These are phyloP conservation scores for Strix occidentalis DNA, from an alignment of 2,797 vertebrate genomes.

Conservation along the genomic window DNA sequence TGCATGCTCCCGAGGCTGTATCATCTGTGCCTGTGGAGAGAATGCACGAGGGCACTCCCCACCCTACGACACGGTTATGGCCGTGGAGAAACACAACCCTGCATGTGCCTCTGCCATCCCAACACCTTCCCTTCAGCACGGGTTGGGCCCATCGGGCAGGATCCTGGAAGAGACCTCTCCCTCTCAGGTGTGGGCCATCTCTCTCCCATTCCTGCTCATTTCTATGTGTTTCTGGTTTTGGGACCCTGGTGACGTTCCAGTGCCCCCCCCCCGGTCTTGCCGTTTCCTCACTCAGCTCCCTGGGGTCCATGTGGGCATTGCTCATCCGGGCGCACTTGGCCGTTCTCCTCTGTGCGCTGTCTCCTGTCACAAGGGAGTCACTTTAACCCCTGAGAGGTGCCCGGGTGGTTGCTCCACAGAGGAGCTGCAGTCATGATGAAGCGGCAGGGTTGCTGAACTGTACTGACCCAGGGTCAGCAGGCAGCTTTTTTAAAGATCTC, in stretches of 20 bases:
- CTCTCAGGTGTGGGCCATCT: neutral
- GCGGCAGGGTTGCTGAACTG: neutral
- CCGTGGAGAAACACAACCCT: neutral
- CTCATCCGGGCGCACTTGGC: neutral
- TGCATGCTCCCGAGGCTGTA: neutral
- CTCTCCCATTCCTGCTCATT: neutral
- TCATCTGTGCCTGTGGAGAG: neutral
- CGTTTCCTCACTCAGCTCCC: neutral
- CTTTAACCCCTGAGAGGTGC: neutral
- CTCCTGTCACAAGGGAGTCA: neutral
- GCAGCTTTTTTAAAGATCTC: neutral
- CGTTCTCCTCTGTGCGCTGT: neutral
- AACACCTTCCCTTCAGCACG: fast-evolving
- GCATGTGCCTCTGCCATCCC: neutral
- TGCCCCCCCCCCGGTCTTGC: neutral
- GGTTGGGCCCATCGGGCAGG: neutral
- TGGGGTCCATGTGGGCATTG: fast-evolving
- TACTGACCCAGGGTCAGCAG: neutral
- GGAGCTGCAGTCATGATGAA: neutral
- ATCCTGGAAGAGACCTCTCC: neutral
- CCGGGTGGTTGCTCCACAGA: neutral
- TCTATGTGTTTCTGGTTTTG: neutral
- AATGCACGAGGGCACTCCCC: neutral
- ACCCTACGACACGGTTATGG: fast-evolving
- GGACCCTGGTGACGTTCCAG: neutral